Evolutionary conservation across 2,888 invertebrate species (phyloP).

Genomic region (Parnassius orleans): DNA sequence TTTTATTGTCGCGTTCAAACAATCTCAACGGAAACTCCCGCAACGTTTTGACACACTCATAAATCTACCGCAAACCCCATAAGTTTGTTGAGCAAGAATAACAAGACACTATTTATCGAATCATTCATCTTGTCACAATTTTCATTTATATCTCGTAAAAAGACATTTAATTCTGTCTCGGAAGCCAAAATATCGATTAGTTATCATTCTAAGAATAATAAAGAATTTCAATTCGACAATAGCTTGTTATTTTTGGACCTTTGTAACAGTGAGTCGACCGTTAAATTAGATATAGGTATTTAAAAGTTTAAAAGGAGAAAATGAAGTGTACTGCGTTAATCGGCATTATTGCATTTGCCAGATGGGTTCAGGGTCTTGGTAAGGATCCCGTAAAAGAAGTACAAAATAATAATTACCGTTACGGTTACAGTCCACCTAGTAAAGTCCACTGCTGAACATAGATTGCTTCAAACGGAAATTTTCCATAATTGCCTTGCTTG

Average conservation of each 20-base stretch:
- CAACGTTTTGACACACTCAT: constrained; percentile 16
- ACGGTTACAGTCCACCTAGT: too few species aligned
- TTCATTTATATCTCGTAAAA: constrained; percentile 17
- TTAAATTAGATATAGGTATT: neutral
- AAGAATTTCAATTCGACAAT: constrained; percentile 18
- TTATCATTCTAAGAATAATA: constrained; percentile 19
- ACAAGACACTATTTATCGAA: constrained; percentile 19
- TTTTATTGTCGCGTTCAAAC: neutral
- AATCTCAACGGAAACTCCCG: constrained; percentile 30
- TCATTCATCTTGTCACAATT: constrained; percentile 18
- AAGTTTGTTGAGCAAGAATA: constrained; percentile 7
- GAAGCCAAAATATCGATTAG: constrained; percentile 21
- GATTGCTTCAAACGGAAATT: too few species aligned
- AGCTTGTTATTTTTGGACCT: constrained; percentile 11
- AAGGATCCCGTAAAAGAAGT: too few species aligned
- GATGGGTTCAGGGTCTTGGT: too few species aligned
- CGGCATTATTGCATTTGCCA: too few species aligned
- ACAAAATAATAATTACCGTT: too few species aligned
- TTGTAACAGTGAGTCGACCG: constrained; percentile 8
- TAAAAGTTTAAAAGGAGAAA: too few species aligned
- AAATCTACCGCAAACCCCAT: constrained; percentile 13
- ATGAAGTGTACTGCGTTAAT: too few species aligned
- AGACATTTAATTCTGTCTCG: constrained; percentile 7
- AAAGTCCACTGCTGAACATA: too few species aligned
- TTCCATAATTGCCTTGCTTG: too few species aligned